Evolutionary conservation across 2,797 vertebrate genomes (phyloP).

Genomic region (Macroramphosus scolopax): DNA sequence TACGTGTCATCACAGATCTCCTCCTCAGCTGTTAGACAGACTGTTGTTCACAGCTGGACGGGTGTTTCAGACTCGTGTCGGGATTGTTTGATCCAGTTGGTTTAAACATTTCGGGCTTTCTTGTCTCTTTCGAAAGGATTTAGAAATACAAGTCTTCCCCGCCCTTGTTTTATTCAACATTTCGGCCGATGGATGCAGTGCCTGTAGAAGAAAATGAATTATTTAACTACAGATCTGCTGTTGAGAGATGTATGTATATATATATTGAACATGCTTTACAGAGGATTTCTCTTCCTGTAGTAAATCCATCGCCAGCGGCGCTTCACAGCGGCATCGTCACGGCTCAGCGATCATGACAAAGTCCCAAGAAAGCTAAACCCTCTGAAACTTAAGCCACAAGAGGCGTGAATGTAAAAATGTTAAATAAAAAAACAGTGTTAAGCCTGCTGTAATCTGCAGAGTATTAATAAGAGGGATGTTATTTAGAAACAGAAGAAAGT

Average conservation of each 20-base stretch:
- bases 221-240: conserved; percentile 41
- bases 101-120: not conserved
- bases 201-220: conserved; percentile 24
- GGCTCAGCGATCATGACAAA: conserved; percentile 19
- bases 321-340: conserved; percentile 8
- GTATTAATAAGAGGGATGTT: conserved; percentile 16
- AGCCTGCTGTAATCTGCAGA: conserved; percentile 21
- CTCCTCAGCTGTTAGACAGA: conserved; percentile 17
- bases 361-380: conserved; percentile 15
- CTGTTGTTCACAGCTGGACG: conserved; percentile 33
- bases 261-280: conserved; percentile 31
- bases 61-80: conserved; percentile 5
- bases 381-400: conserved; percentile 28
- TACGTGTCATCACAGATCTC: conserved; percentile 67
- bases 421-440: conserved; percentile 6
- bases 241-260: too few species aligned
- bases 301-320: not conserved
- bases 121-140: conserved; percentile 2
- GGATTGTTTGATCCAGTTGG: not conserved
- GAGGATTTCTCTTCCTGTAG: conserved; percentile 1
- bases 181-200: conserved; percentile 9
- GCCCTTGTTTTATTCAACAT: conserved; percentile 9
- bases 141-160: not conserved
- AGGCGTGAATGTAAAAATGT: conserved; percentile 21
- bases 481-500: too few species aligned